Base-by-base conservation (phyloP, 2,797 vertebrate species). In the Euthynnus affinis region DNA sequence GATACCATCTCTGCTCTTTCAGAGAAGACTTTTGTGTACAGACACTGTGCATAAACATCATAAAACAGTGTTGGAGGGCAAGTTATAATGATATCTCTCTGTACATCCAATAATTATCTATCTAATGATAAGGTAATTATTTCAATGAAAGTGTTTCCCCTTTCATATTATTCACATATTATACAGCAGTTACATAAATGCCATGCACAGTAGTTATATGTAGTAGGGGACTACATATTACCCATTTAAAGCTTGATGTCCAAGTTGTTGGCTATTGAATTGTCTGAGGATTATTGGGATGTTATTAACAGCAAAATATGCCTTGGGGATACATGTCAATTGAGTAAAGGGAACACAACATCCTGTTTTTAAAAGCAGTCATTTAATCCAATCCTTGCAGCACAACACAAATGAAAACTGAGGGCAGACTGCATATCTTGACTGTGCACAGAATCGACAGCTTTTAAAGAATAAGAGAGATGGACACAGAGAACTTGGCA, bases 1-100 rank as follows among this genome's bases (percentile, higher is more conserved):
- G 88, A 93, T 88, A 81, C 57, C 61, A 86, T 88, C 85, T 69
- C 60, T 63, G 49, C 37, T 80, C 58, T 84, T 83, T 75, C 58
- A 77, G 14, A 72, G 6, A 34, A 59, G 67, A 49, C 34, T 59
- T 60, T 68, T 74, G 40, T 64, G 51, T 61, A 62, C 56, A 52
- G 74, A 68, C 44, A 61, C 20, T 13, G 59, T 17, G 40, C 74
- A 71, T 2, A 32, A 57, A 75, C 82, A 66, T 81, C 32, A 71
- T 52, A 74, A 65, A 67, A 60, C 49, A 25, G 40, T 64, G 63
- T 71, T 44, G 60, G 13, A 70, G 65, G 81, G 66, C 63, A 55
- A 53, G 34, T 62, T 51, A 53, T 42, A 22, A 78, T 77, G 42
- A 48, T 48, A 64, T 75, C 40, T 40, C 6, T n/a, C 37, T 25